Evolutionary conservation across 2,797 vertebrate species (phyloP).

Genomic region (Chrysocyon brachyurus): DNA sequence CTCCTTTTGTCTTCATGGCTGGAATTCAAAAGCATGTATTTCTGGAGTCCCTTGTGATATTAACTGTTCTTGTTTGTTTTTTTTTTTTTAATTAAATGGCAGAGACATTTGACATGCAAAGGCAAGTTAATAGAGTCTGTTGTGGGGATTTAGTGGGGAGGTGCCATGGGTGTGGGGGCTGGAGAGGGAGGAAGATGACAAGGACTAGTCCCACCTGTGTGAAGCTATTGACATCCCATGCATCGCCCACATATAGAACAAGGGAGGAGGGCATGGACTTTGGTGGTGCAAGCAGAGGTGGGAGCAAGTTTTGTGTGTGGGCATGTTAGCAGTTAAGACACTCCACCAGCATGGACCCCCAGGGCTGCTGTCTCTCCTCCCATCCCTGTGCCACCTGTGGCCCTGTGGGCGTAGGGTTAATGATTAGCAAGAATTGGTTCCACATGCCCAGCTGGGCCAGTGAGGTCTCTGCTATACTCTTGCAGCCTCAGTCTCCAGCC

Average conservation of each 20-base stretch:
- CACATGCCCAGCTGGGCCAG: not conserved
- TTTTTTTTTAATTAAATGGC: conserved; percentile 73
- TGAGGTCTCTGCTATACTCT: not conserved
- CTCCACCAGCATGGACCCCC: not conserved
- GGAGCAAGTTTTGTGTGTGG: not conserved
- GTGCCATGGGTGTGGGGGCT: not conserved
- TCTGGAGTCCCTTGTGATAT: conserved; percentile 53
- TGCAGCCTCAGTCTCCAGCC: not conserved
- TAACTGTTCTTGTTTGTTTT: not conserved
- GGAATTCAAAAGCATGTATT: conserved; percentile 68
- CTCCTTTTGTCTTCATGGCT: not conserved
- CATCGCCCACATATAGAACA: no score
- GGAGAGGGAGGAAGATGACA: not conserved
- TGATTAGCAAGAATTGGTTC: not conserved
- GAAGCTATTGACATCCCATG: not conserved
- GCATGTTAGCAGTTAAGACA: not conserved
- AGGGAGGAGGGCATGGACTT: not conserved
- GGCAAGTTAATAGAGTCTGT: conserved; percentile 51
- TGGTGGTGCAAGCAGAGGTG: not conserved
- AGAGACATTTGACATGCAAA: conserved; percentile 41
- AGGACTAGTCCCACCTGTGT: no score
- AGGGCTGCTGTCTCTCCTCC: not conserved
- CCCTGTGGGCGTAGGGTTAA: rapidly evolving
- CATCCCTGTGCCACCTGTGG: not conserved
- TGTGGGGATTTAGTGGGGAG: not conserved